phyloP scores from a whole-genome alignment of 2,888 invertebrate genomes.

The Hypsopygia costalis region DNA sequence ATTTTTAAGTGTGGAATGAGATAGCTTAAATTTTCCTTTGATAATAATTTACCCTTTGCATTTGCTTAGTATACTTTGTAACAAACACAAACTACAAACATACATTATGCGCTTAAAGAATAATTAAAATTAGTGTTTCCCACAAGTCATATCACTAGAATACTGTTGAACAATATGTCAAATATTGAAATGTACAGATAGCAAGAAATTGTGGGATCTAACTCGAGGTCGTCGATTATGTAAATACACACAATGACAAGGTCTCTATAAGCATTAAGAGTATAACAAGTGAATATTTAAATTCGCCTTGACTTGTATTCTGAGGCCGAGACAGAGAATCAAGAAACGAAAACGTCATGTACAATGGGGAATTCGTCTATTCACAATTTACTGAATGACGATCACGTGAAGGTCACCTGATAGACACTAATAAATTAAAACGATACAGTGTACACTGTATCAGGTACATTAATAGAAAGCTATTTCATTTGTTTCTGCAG shows the following conservation, averaged over 20 bases:
- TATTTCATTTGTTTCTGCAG: no score
- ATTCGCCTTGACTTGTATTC: constrained; percentile 64
- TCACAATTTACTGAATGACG: constrained; percentile 34
- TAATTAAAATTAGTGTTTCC: no score
- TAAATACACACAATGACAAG: constrained; percentile 63
- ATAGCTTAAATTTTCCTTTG: no score
- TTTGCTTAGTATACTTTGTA: no score
- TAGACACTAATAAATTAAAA: constrained; percentile 1
- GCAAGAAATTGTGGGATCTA: constrained; percentile 37
- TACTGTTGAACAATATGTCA: no score
- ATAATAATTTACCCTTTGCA: no score
- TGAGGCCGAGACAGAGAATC: constrained; percentile 40
- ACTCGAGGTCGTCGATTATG: constrained; percentile 54
- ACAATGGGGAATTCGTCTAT: constrained; percentile 47
- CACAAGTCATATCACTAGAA: no score
- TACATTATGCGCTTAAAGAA: no score
- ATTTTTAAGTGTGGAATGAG: no score
- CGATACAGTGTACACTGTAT: neutral
- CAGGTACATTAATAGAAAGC: no score
- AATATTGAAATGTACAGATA: constrained; percentile 6
- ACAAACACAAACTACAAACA: no score
- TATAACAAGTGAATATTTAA: constrained; percentile 44
- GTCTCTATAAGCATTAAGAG: constrained; percentile 50
- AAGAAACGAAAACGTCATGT: constrained; percentile 53
- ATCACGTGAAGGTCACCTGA: neutral